Conservation (phyloP, 2,888 invertebrate species). For the Sipunculus nudus region DNA sequence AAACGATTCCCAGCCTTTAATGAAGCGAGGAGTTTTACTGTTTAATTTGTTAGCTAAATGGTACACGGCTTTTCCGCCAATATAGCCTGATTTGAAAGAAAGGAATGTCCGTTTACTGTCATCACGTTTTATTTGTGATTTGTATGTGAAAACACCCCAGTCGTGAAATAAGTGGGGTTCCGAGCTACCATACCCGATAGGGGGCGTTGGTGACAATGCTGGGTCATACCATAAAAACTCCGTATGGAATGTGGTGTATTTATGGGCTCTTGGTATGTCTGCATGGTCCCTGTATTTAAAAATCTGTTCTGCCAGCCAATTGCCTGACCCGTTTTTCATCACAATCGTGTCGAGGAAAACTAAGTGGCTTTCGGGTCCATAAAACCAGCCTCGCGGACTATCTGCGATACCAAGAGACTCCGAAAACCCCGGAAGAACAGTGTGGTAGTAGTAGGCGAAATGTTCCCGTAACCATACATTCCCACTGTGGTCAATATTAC, state of each 20-base stretch:
- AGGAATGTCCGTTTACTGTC: slow-evolving; percentile 3
- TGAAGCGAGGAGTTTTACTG: too few species aligned
- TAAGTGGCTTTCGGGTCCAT: slow-evolving; percentile 26
- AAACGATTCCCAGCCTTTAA: slow-evolving; percentile 15
- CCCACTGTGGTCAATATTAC: not conserved
- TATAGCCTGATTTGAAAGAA: slow-evolving; percentile 14
- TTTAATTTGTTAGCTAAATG: too few species aligned
- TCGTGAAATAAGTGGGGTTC: too few species aligned
- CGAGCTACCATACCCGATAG: too few species aligned
- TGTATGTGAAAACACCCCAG: slow-evolving; percentile 18
- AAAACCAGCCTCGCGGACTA: slow-evolving; percentile 7
- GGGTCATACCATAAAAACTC: slow-evolving; percentile 24
- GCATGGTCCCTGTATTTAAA: too few species aligned
- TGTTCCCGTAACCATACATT: slow-evolving; percentile 20
- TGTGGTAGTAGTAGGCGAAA: slow-evolving; percentile 17
- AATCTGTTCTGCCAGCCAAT: slow-evolving; percentile 22
- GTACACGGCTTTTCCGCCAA: slow-evolving; percentile 6
- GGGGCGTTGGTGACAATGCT: slow-evolving; percentile 7
- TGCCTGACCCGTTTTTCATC: slow-evolving; percentile 6
- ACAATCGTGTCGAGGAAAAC: slow-evolving; percentile 18
- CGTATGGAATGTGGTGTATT: slow-evolving; percentile 17
- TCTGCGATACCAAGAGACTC: slow-evolving; percentile 18
- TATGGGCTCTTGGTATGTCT: too few species aligned
- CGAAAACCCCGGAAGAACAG: slow-evolving; percentile 15
- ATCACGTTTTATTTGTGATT: too few species aligned